Evolutionary conservation across 2,113 vertebrate species (phyloP).

Genomic region (Gambusia affinis): DNA sequence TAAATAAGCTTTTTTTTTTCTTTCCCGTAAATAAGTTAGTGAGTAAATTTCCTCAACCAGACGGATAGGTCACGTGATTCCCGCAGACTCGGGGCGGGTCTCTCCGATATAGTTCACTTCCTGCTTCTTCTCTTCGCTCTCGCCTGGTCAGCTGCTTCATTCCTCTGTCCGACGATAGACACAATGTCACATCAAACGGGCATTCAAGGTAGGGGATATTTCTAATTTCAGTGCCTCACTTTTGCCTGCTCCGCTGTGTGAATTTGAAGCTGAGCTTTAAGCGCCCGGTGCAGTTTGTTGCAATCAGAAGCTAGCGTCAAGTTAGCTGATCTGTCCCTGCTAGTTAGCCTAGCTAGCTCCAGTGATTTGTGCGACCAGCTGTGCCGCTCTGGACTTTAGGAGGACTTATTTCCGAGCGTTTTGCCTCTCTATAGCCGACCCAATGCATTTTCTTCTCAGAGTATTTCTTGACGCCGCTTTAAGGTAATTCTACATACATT

Average conservation of each 20-base stretch:
- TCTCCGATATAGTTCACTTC: conserved; percentile 69
- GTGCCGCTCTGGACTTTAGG: conserved; percentile 29
- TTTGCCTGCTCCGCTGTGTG: accelerated
- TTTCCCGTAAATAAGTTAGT: neutral
- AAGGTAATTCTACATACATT: neutral
- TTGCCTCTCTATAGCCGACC: neutral
- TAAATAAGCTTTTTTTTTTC: too few relatives aligned
- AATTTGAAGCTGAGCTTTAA: neutral
- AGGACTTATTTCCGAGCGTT: conserved; percentile 9
- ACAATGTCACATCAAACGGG: conserved; percentile 95
- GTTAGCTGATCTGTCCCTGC: conserved; percentile 52
- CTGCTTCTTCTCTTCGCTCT: conserved; percentile 70
- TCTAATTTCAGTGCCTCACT: neutral
- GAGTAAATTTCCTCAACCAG: neutral
- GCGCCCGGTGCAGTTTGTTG: conserved; percentile 22
- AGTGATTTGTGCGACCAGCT: conserved; percentile 44
- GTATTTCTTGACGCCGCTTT: neutral
- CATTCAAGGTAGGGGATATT: conserved; percentile 87
- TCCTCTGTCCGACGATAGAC: conserved; percentile 52
- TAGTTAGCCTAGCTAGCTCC: conserved; percentile 65
- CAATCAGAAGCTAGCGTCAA: conserved; percentile 45
- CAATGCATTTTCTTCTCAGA: neutral
- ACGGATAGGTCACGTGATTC: conserved; percentile 35
- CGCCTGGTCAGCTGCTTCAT: conserved; percentile 63
- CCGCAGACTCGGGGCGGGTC: conserved; percentile 32